A percentile compares a stretch with the other conserved stretches of the same genome.
Evolutionary conservation across 1,140 invertebrate genomes (phyloP).

Genomic region (Piezodorus guildinii): DNA sequence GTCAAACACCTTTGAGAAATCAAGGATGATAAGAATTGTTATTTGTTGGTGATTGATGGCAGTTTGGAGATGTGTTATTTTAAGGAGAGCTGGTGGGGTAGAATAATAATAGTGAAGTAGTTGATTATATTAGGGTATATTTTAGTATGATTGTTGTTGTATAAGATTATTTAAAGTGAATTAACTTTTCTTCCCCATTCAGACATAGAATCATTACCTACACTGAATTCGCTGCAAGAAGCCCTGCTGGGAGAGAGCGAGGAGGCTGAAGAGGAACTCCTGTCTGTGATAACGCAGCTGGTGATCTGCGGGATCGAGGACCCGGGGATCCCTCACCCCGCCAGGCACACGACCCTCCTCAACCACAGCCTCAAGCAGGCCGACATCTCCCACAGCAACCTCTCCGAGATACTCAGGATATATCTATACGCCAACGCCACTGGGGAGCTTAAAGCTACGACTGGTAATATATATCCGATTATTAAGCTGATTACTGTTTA

Average conservation of each 20-base stretch:
- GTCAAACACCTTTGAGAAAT: too few relatives aligned
- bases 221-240: constrained; percentile 71
- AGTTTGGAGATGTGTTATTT: too few relatives aligned
- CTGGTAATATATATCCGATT: constrained; percentile 40
- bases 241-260: constrained; percentile 68
- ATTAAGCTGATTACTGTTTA: too few relatives aligned
- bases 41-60: too few relatives aligned
- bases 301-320: constrained; percentile 87
- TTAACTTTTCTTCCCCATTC: constrained; percentile 21
- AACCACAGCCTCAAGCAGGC: constrained; percentile 84
- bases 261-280: constrained; percentile 73
- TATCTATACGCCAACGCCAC: constrained; percentile 78
- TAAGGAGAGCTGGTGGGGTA: too few relatives aligned
- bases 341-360: constrained; percentile 71
- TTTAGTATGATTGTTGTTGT: too few relatives aligned
- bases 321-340: constrained; percentile 82
- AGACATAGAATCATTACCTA: constrained; percentile 80
- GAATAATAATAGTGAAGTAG: too few relatives aligned
- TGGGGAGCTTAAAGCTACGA: constrained; percentile 68
- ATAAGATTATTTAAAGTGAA: not conserved
- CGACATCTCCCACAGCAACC: constrained; percentile 78
- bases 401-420: constrained; percentile 85
- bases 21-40: too few relatives aligned
- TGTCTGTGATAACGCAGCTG: constrained; percentile 79
- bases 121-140: too few relatives aligned